Evolutionary conservation across 2,888 invertebrate genomes (phyloP).

Genomic region (Pedicia rivosa): DNA sequence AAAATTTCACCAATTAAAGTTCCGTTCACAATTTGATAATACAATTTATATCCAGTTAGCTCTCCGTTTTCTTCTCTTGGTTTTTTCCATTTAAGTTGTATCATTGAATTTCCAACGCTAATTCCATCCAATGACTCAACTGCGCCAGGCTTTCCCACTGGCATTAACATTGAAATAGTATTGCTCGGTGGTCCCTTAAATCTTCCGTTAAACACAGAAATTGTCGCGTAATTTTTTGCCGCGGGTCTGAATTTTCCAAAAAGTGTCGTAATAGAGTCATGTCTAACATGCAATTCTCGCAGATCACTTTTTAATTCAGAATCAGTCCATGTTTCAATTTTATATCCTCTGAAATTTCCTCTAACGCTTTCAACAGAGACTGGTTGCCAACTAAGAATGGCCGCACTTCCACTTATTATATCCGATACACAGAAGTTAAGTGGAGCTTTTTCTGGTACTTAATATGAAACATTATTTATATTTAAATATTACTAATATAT

Average conservation of each 20-base stretch:
- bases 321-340: constrained; percentile 90
- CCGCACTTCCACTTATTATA: constrained; percentile 66
- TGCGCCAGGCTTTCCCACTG: constrained; percentile 82
- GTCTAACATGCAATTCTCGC: constrained; percentile 56
- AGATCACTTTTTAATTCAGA: constrained; percentile 54
- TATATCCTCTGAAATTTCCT: constrained; percentile 92
- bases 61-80: constrained; percentile 84
- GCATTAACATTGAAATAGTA: constrained; percentile 66
- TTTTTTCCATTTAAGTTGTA: constrained; percentile 81
- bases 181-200: constrained; percentile 86
- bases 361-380: constrained; percentile 65
- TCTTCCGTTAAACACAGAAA: constrained; percentile 55
- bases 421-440: constrained; percentile 63
- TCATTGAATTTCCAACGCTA: constrained; percentile 77
- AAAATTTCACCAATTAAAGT: constrained; percentile 50
- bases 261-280: constrained; percentile 50
- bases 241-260: constrained; percentile 54
- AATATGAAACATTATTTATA: too few relatives aligned
- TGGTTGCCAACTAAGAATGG: constrained; percentile 76
- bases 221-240: constrained; percentile 1
- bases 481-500: too few relatives aligned
- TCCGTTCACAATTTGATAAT: constrained; percentile 63
- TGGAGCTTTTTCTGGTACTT: constrained; percentile 66
- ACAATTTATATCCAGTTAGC: constrained; percentile 82
- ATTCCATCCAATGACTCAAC: constrained; percentile 70